Base-by-base conservation (phyloP, 2,797 vertebrate genomes). In the Ciconia nigra region DNA sequence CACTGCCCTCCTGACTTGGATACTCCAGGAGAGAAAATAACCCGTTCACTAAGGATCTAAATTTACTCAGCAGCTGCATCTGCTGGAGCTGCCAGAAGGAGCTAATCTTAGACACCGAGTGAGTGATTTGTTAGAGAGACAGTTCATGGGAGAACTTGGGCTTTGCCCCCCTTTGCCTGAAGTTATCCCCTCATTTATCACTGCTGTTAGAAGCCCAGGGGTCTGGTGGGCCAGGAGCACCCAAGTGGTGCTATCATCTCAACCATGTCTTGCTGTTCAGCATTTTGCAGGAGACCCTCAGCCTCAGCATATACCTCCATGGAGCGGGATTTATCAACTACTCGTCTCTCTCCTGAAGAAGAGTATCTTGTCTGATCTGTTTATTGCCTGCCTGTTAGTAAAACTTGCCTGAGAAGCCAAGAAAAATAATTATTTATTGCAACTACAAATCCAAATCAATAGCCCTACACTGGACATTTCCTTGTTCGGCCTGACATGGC, bases 31-130 rank as follows among this genome's bases (percentile, higher is more conserved):
- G 59, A 84, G 87, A 94, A 96, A 95, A 94, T 95, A 87, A 63
- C 72, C 84, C 79, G 78, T 95, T 94, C 95, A 95, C 94, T 67
- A 55, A 96, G 82, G 88, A 59, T 39, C 98, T 98, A 98, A 98
- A 98, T 98, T 98, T 98, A 98, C 96, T 96, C 87, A 89, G 87
- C 98, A 98, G 97, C 98, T 98, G 98, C 66, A 95, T 92, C 84
- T 96, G 41, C 87, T 85, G 92, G 87, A 96, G 94, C 90, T 96
- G 87, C 62, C 96, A 95, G 95, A 89, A 96, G 79, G 65, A 90
- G 89, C 87, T 97, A 97, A 98, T 97, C 92, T 98, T 97, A 96
- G 93, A 79, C 82, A 62, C 55, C 26, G 49, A 83, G 44, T 0
- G 1, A 90, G 55, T 5, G 74, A 37, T 25, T 16, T 37, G 31